Conservation (phyloP, 1,140 invertebrate species). For the Achatina immaculata region DNA sequence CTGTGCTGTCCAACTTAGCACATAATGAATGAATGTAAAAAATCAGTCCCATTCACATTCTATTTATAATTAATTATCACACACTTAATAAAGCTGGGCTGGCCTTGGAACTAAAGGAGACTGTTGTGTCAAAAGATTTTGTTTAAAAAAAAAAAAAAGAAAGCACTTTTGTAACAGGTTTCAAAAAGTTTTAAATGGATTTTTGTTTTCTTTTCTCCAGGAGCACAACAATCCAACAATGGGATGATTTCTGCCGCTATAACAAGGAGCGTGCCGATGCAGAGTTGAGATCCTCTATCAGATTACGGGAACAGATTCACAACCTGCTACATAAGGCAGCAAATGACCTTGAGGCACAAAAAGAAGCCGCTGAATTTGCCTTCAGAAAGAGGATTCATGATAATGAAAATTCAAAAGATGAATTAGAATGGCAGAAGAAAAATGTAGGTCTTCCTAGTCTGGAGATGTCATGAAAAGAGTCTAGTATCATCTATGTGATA, state of each 20-base stretch:
- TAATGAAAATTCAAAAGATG: constrained; percentile 83
- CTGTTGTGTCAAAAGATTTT: too few relatives aligned
- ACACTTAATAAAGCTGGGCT: too few relatives aligned
- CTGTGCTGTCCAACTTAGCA: too few relatives aligned
- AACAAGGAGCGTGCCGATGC: constrained; percentile 82
- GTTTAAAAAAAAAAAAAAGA: not conserved
- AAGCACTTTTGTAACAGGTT: not conserved
- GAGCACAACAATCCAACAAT: constrained; percentile 80
- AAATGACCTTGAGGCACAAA: constrained; percentile 83
- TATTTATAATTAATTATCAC: too few relatives aligned
- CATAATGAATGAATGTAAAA: too few relatives aligned
- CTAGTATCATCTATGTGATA: too few relatives aligned
- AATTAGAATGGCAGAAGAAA: constrained; percentile 87
- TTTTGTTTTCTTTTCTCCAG: constrained; percentile 45
- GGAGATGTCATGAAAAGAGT: too few relatives aligned
- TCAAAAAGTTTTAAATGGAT: not conserved
- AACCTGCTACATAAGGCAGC: constrained; percentile 79
- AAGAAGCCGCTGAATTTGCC: constrained; percentile 84
- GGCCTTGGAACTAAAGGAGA: too few relatives aligned
- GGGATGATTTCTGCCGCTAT: constrained; percentile 83
- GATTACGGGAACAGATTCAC: constrained; percentile 81
- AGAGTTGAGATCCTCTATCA: constrained; percentile 81
- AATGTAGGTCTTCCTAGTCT: constrained; percentile 76
- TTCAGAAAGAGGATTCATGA: constrained; percentile 84
- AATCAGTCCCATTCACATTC: too few relatives aligned